Evolutionary conservation across 2,113 vertebrate species (phyloP).

Genomic region (Camelus dromedarius): DNA sequence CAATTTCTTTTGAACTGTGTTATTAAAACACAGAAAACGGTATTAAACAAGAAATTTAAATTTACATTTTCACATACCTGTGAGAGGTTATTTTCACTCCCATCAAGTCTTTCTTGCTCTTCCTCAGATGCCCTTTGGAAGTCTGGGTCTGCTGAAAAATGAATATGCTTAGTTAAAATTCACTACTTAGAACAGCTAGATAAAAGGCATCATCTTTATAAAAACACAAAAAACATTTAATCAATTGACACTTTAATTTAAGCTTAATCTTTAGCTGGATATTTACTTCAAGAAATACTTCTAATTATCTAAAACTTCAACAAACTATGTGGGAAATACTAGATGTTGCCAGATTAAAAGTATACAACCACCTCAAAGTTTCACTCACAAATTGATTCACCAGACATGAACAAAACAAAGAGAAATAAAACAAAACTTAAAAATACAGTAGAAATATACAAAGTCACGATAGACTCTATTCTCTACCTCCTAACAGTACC

Average conservation of each 20-base stretch:
- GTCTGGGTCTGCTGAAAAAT: constrained; percentile 64
- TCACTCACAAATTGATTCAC: neutral
- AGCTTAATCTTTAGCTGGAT: constrained; percentile 13
- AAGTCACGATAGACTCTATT: neutral
- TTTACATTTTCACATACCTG: constrained; percentile 72
- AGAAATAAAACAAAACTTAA: neutral
- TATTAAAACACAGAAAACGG: neutral
- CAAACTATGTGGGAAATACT: neutral
- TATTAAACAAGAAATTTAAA: neutral
- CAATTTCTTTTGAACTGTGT: neutral
- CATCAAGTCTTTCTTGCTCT: constrained; percentile 63
- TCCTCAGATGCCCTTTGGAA: constrained; percentile 53
- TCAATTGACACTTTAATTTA: neutral
- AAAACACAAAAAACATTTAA: neutral
- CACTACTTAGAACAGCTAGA: constrained; percentile 14
- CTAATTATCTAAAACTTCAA: constrained; percentile 7
- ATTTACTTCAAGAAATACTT: neutral
- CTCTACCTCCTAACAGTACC: neutral
- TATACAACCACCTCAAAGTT: neutral
- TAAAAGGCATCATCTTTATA: neutral
- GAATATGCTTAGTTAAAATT: constrained; percentile 47
- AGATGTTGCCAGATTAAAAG: neutral
- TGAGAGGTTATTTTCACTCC: neutral
- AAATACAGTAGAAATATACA: neutral
- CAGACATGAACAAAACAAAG: neutral